Base-by-base conservation (phyloP, 2,888 invertebrate genomes). In the Cataglyphis albicans region DNA sequence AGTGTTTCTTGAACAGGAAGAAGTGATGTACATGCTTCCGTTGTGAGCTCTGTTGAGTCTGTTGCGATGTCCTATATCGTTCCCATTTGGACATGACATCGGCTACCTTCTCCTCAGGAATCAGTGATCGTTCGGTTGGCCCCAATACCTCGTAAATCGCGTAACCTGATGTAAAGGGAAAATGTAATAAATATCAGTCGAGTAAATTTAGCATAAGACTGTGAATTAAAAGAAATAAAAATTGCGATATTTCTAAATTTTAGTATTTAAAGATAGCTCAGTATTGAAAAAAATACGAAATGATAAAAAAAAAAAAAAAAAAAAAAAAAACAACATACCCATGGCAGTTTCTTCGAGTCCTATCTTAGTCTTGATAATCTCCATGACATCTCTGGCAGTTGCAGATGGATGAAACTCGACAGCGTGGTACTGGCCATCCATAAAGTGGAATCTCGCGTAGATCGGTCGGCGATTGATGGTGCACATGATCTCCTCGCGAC, bases 61-160 rank as follows among this genome's bases (percentile, higher is more conserved):
- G 96, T 52, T 97, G 96, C 0, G 97, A 97, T 73, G 96, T 96
- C 83, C 98, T 96, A 88, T 98, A 98, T 89, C 98, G 96, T 95
- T 99, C 99, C 99, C 99, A 99, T 93, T 98, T 97, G 6, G 98
- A 98, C 96, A 99, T 97, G 32, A 98, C 98, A 94, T 99, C 99
- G 0, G 98, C 98, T 18, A 98, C 97, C 91, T 98, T 98, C 94
- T 99, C 99, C 92, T 97, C 97, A 10, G 97, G 96, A 67, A 97
- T 96, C 88, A 99, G 95, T 91, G 98, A 98, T 74, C 99, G 96
- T 94, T 99, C 99, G 0, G 97, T 97, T 90, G 96, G 97, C 3
- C 98, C 98, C 88, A 98, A 96, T 64, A 98, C 98, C 95, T 99
- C 99, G 95, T 98, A 99, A 84, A 99, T 96, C 0, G 98, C 98